Percentiles rank a stretch among this genome's conserved stretches.
Evolutionary conservation across 1,140 invertebrate species (phyloP).

Genomic region (Pogonomyrmex barbatus): DNA sequence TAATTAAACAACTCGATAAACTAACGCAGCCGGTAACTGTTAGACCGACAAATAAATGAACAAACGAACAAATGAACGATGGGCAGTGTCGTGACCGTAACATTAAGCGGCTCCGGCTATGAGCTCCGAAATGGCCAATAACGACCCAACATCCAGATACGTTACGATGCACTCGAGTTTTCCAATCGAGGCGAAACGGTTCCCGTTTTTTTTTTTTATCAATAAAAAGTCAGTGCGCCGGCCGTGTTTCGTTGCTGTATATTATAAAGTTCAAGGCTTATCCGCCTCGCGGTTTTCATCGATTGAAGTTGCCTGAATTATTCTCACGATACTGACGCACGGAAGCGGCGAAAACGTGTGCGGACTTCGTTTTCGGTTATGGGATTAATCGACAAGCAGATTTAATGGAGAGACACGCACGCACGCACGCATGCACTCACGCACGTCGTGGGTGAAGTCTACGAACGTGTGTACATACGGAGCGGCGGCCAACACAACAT

Average conservation of each 20-base stretch:
- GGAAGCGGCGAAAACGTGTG: constrained; percentile 15
- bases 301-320: constrained; percentile 50
- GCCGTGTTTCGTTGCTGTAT: constrained; percentile 8
- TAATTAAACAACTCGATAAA: constrained; percentile 58
- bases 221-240: constrained; percentile 23
- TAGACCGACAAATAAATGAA: constrained; percentile 19
- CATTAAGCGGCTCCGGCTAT: background rate
- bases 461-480: constrained; percentile 21
- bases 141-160: background rate
- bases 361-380: constrained; percentile 58
- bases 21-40: background rate
- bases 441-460: constrained; percentile 45
- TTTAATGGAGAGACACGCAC: constrained; percentile 53
- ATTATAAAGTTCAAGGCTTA: constrained; percentile 54
- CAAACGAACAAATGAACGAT: constrained; percentile 25
- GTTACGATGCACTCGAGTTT: constrained; percentile 35
- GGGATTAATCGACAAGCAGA: constrained; percentile 62
- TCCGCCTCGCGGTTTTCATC: constrained; percentile 55
- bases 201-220: constrained; percentile 29
- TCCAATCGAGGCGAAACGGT: constrained; percentile 31
- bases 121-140: constrained; percentile 20
- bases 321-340: constrained; percentile 50
- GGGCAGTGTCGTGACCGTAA: background rate
- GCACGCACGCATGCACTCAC: background rate
- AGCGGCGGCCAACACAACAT: background rate